Evolutionary conservation across 2,888 invertebrate species (phyloP), one percentile per base, ranked within the genome.

Genomic region (Drosophila mayaguana): DNA sequence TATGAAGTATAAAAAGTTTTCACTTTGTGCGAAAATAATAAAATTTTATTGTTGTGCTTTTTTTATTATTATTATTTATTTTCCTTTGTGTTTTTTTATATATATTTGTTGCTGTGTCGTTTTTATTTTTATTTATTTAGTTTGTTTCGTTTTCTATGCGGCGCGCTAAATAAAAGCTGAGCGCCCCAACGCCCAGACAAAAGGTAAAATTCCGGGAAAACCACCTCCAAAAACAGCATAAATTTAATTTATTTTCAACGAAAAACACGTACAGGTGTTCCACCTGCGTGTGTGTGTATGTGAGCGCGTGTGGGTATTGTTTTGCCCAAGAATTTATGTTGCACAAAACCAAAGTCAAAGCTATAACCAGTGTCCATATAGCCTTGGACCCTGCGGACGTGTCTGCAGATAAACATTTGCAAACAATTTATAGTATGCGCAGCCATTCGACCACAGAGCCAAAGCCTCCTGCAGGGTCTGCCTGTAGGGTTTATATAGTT

Each of bases 221-320:
- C 64, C 53, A 75, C n/a, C 70, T 50, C 68, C 72, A 67, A 83
- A 83, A 81, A 73, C 84, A 69, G 84, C 78, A 84, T 84, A 87
- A 87, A 87, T 84, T 80, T 84, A 80, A 84, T 84, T 84, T 87
- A 84, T 84, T 87, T 85, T 68, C 78, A 71, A 46, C 63, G 71
- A 67, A 62, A 62, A 57, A 71, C 48, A 56, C 51, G 60, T 66
- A 34, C 77, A 80, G 77, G 80, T 80, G 73, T 64, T 65, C 55
- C 66, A 55, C 25, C 42, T 53, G 63, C 46, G 59, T 50, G 62
- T 65, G 12, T 51, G 63, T 40, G 40, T 63, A 68, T 63, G 38
- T 53, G 59, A 36, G 63, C 46, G 56, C 16, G 55, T 55, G 14
- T 53, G 63, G 42, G 60, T 50, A 63, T 68, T 74, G 74, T 67